Percentiles rank a stretch among this genome's conserved stretches.
Conservation (phyloP, 2,888 invertebrate species). For the Pteria penguin region DNA sequence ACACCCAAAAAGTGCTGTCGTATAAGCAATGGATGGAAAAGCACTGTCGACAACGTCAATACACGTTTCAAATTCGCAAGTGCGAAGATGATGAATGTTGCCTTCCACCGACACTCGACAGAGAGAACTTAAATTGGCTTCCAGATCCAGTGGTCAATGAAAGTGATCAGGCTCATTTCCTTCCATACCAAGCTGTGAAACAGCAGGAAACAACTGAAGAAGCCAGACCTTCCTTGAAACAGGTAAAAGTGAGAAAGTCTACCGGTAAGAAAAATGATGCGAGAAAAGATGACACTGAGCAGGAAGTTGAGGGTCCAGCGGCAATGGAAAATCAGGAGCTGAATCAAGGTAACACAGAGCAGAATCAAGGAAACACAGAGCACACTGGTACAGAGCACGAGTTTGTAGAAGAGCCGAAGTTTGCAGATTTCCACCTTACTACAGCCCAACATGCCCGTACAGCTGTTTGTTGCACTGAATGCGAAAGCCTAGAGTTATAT, state of each 20-base stretch:
- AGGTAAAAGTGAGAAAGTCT: not conserved
- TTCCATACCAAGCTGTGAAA: not conserved
- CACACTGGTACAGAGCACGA: too few species aligned
- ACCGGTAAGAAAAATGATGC: not conserved
- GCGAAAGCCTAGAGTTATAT: not conserved
- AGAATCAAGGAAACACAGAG: too few species aligned
- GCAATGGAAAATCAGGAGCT: too few species aligned
- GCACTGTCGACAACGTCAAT: constrained; percentile 43
- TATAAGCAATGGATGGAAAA: constrained; percentile 34
- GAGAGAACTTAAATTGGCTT: too few species aligned
- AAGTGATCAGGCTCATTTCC: constrained; percentile 22
- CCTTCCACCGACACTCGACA: not conserved
- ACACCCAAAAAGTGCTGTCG: too few species aligned
- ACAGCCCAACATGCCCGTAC: not conserved
- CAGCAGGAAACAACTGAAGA: not conserved
- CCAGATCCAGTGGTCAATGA: constrained; percentile 47
- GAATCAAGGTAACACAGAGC: too few species aligned
- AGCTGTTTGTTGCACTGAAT: not conserved
- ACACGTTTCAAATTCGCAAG: constrained; percentile 45
- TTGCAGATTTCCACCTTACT: not conserved
- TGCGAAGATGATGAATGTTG: constrained; percentile 44
- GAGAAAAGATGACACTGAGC: not conserved
- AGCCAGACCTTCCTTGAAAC: not conserved
- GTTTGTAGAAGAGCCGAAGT: not conserved
- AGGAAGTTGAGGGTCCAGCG: not conserved